Conservation (phyloP, 2,113 vertebrate species). For the Gasterosteus aculeatus region DNA sequence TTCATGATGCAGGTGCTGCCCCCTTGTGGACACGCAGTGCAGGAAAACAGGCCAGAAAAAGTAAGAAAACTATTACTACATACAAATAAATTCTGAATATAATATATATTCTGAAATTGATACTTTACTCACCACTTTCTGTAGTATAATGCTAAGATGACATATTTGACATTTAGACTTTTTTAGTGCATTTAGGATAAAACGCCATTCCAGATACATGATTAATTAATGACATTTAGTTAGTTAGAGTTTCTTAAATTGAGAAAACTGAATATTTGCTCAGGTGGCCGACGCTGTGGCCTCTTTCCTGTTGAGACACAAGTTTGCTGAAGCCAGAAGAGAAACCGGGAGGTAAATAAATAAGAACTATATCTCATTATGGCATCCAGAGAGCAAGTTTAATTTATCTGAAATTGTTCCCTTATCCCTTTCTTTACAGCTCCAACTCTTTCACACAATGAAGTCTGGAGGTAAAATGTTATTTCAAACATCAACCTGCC, state of each 20-base stretch:
- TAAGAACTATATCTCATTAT: no score
- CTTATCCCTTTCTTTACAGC: constrained; percentile 41
- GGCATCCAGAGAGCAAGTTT: neutral
- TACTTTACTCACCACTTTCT: no score
- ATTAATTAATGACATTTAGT: no score
- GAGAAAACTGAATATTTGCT: neutral
- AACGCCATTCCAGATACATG: no score
- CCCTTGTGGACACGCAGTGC: constrained; percentile 74
- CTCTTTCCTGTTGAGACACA: constrained; percentile 73
- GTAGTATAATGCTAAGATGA: no score
- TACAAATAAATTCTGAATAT: neutral
- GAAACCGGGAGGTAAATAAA: constrained; percentile 62
- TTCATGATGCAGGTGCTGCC: constrained; percentile 81
- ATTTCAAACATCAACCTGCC: neutral
- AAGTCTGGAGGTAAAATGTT: constrained; percentile 21
- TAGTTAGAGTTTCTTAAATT: no score
- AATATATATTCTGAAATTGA: no score
- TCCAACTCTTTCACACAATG: constrained; percentile 56
- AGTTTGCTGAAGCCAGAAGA: constrained; percentile 68
- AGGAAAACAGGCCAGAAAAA: constrained; percentile 74
- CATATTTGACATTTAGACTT: no score
- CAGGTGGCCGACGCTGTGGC: constrained; percentile 72
- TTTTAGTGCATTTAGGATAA: no score
- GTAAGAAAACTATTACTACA: constrained; percentile 26
- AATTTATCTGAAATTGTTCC: neutral